phyloP scores from a whole-genome alignment of 2,113 vertebrate species.

The Orycteropus afer region DNA sequence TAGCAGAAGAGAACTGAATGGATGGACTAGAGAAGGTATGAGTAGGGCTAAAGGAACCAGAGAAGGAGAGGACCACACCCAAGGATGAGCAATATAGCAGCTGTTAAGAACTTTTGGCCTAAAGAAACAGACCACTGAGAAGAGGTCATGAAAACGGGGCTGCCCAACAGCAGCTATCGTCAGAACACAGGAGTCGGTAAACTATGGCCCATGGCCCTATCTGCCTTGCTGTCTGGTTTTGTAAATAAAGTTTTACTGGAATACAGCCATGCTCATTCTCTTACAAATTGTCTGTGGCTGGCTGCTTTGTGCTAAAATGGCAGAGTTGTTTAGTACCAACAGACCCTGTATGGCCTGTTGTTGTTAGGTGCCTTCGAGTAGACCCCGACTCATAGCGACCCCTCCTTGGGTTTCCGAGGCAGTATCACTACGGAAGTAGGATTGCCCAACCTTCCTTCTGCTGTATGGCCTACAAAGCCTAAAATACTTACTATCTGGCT shows the following conservation, averaged over 20 bases:
- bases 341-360: neutral
- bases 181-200: neutral
- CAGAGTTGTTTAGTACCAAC: neutral
- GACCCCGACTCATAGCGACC: too few relatives aligned
- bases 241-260: constrained; percentile 44
- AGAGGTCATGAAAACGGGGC: neutral
- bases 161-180: too few relatives aligned
- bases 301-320: neutral
- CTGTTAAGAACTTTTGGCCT: neutral
- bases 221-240: neutral
- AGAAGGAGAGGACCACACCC: neutral
- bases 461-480: too few relatives aligned
- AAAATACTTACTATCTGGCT: neutral
- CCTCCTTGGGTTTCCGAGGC: too few relatives aligned
- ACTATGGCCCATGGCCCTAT: neutral
- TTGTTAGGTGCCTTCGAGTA: too few relatives aligned
- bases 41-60: neutral
- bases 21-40: neutral
- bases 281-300: neutral
- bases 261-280: neutral
- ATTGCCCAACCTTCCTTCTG: too few relatives aligned
- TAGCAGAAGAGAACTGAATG: neutral
- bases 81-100: neutral
- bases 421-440: too few relatives aligned
- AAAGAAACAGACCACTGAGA: neutral